Evolutionary conservation across 1,140 invertebrate species (phyloP), one percentile per base, ranked within the genome.

Genomic region (Macrobrachium nipponense): DNA sequence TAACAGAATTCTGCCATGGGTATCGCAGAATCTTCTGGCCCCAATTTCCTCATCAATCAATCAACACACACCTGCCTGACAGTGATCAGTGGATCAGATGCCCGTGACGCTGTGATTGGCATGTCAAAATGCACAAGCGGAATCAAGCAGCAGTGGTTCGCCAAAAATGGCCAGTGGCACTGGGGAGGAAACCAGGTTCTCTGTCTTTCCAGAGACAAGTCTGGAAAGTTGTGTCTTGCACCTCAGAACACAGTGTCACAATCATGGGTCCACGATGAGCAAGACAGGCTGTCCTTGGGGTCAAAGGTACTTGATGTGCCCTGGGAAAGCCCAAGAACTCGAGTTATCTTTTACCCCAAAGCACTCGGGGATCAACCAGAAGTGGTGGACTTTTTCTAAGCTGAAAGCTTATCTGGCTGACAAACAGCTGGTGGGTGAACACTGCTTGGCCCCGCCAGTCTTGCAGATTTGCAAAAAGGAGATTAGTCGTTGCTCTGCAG

Each of bases 11-110:
- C 18, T n/a, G 14, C 15, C 23, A 14, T 43, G 23, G 20, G 14
- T n/a, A 27, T 11, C 27, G 68, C 5, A 23, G 68, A 23, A 14
- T 14, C 15, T 70, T 20, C 10, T 23, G 15, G 14, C 11, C 61
- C 80, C 14, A 70, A 82, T n/a, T 82, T 75, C 23, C 20, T 82
- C 43, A 73, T 82, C 66, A 82, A 60, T 59, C 80, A 82, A 36
- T 75, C 68, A 58, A 75, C 80, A 58, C n/a, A 73, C 80, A 82
- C 70, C n/a, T 82, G 68, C 27, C 68, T 82, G 27, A 82, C 80
- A 2, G 80, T 82, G 17, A 18, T 75, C 18, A 82, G 70, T 62
- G 80, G 80, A 12, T 58, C 70, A 60, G 72, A 18, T 36, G 51
- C 70, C 43, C 12, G 62, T 0, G 80, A 82, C 44, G 72, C 80